Evolutionary conservation across 2,888 invertebrate species (phyloP).

Genomic region (Thumatha senex): DNA sequence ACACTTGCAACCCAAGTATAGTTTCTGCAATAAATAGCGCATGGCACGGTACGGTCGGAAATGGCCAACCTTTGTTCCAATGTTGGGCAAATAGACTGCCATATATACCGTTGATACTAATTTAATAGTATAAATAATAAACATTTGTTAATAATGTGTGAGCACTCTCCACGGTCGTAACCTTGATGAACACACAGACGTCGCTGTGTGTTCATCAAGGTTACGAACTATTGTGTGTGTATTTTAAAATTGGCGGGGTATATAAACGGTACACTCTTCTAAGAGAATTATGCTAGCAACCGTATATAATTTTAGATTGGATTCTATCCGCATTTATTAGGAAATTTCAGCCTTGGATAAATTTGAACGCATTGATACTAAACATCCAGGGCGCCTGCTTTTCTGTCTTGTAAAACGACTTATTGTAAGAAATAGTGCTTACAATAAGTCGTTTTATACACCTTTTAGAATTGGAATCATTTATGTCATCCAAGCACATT

Average conservation of each 20-base stretch:
- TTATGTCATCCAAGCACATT: slow-evolving; percentile 30
- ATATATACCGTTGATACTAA: slow-evolving; percentile 13
- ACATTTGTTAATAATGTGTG: neutral
- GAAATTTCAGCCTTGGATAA: neutral
- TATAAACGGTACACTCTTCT: neutral
- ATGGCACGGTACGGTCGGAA: slow-evolving; percentile 48
- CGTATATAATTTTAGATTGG: neutral
- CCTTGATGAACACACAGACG: neutral
- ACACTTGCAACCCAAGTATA: slow-evolving; percentile 35
- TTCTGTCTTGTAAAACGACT: neutral
- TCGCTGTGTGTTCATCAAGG: no score
- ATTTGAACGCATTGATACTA: neutral
- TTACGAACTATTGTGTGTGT: no score
- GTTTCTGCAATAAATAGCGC: slow-evolving; percentile 49
- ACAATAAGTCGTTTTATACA: neutral
- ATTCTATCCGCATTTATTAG: neutral
- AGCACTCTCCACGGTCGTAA: neutral
- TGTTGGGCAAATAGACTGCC: slow-evolving; percentile 31
- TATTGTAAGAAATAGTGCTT: no score
- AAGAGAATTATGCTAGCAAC: neutral
- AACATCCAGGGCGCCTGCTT: neutral
- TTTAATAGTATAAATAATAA: neutral
- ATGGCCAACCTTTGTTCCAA: slow-evolving; percentile 52
- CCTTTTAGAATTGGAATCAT: slow-evolving; percentile 22
- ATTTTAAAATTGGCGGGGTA: neutral